Evolutionary conservation across 2,888 invertebrate genomes (phyloP).

Genomic region (Electrophaes corylata): DNA sequence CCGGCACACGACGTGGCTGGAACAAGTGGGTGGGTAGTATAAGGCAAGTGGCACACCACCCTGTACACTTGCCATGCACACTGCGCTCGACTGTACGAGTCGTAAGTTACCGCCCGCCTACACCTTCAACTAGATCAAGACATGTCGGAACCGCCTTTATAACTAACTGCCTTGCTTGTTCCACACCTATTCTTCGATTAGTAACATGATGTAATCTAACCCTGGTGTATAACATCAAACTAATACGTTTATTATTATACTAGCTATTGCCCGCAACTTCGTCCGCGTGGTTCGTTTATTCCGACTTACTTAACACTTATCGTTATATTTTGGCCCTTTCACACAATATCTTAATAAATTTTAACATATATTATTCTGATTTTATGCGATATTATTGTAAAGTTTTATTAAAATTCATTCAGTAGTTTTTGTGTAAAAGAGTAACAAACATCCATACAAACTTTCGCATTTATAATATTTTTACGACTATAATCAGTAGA

Average conservation of each 20-base stretch:
- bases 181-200: conserved; percentile 13
- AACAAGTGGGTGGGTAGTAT: conserved; percentile 78
- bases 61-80: conserved; percentile 21
- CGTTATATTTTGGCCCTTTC: no score
- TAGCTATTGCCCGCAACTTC: no score
- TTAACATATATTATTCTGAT: no score
- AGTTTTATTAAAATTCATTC: no score
- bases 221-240: neutral
- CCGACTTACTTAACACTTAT: no score
- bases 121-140: conserved; percentile 35
- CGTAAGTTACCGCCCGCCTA: conserved; percentile 30
- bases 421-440: no score
- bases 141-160: conserved; percentile 25
- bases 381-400: no score
- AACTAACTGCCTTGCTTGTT: conserved; percentile 20
- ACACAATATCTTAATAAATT: no score
- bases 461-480: no score
- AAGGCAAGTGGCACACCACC: conserved; percentile 71
- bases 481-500: neutral
- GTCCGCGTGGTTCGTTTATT: no score
- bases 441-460: no score
- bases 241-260: no score
- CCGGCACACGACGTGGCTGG: conserved; percentile 64
- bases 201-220: conserved; percentile 3
- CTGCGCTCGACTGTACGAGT: conserved; percentile 29